Evolutionary conservation across 2,888 invertebrate genomes (phyloP), one percentile per base, ranked within the genome.

Genomic region (Teinopalpus imperialis): DNA sequence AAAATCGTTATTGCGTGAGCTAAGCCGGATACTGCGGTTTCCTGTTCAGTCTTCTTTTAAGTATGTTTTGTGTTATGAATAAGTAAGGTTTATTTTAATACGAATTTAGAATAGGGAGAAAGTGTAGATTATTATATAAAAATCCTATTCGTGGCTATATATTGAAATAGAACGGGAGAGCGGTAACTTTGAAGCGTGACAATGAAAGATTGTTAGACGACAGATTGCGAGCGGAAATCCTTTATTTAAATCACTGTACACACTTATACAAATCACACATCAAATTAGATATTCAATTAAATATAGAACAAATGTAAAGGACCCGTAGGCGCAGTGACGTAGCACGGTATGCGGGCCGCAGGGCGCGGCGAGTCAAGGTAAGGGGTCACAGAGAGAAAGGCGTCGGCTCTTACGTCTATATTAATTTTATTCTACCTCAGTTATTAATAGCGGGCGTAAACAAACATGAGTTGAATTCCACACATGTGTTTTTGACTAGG

Each of bases 321-420:
- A 61, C 58, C 63, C 63, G 63, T 59, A 61, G 63, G 64, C 54
- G 51, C 59, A 61, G 61, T 78, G 83, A 83, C 83, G 83, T 73
- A 70, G 63, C 56, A 39, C 57, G 74, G 78, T 68, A 76, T 75
- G 79, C 76, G 58, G 63, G 67, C 72, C 70, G 62, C 64, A 74
- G 75, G 85, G 87, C 76, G 86, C 79, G 86, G 74, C 86, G 64
- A 82, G 86, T 86, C 86, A 86, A 86, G 87, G 87, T 69, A 59
- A 82, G 75, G 69, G 87, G 87, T 86, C 86, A 81, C 27, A 21
- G 46, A 75, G 77, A 78, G 86, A 86, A 86, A 86, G 87, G 86
- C 75, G 69, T 51, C 58, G 23, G 24, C 44, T 44, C 69, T 74
- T 68, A 74, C 73, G 75, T 76, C 70, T 77, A 68, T 68, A 69